phyloP scores from a whole-genome alignment of 2,888 invertebrate species.

The Trissolcus brochymenae region DNA sequence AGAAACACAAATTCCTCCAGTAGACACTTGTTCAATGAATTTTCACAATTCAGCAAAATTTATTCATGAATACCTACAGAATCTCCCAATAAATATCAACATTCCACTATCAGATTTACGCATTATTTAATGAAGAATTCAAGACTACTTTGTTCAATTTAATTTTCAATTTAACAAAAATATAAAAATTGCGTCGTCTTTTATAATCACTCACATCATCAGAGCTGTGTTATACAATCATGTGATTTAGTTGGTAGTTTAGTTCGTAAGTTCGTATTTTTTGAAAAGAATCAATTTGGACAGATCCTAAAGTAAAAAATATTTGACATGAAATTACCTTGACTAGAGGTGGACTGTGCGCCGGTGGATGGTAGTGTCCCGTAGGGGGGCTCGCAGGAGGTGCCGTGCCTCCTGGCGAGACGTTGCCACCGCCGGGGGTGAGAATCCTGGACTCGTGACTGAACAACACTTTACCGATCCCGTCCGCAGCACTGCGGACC shows the following conservation, averaged over 20 bases:
- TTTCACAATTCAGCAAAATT: no score
- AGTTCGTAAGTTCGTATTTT: neutral
- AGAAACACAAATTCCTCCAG: no score
- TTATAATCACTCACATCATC: neutral
- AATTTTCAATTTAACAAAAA: no score
- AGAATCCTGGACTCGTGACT: slow-evolving; percentile 76
- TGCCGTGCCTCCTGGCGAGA: slow-evolving; percentile 74
- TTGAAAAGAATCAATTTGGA: neutral
- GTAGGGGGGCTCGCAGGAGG: slow-evolving; percentile 73
- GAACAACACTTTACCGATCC: slow-evolving; percentile 74
- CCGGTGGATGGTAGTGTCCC: slow-evolving; percentile 70
- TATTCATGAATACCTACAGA: no score
- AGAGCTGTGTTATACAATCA: neutral
- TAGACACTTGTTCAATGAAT: no score
- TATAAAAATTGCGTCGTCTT: neutral
- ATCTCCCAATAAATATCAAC: no score
- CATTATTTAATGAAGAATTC: no score
- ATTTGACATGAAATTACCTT: slow-evolving; percentile 66
- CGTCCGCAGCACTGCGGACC: slow-evolving; percentile 70
- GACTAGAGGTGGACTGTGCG: slow-evolving; percentile 72
- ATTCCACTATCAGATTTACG: no score
- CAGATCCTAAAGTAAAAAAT: neutral
- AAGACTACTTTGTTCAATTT: no score
- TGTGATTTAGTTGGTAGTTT: neutral
- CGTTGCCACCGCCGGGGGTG: slow-evolving; percentile 73